Conservation (phyloP, 2,797 vertebrate genomes). For the Calcarius lapponicus region DNA sequence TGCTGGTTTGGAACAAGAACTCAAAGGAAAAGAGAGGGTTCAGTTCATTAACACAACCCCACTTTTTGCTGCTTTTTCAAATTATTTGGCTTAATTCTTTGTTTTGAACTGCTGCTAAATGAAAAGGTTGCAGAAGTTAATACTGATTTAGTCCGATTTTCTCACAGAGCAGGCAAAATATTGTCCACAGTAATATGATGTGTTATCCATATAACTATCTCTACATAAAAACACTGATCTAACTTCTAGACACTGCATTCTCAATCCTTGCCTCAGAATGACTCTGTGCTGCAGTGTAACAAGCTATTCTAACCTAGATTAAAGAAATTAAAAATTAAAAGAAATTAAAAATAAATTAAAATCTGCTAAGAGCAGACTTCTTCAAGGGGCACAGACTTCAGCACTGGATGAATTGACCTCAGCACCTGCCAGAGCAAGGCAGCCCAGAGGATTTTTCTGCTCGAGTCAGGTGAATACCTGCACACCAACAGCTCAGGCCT, state of each 20-base stretch:
- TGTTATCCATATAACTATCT: not conserved
- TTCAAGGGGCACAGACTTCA: not conserved
- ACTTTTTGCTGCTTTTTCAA: not conserved
- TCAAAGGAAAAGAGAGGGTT: not conserved
- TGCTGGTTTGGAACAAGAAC: not conserved
- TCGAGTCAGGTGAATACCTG: not conserved
- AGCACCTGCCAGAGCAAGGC: not conserved
- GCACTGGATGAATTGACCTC: not conserved
- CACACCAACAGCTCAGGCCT: not conserved
- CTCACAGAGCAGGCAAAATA: not conserved
- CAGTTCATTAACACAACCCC: not conserved
- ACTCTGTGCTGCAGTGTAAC: not conserved
- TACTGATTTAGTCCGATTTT: not conserved
- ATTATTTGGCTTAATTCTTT: not conserved
- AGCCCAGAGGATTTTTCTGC: not conserved
- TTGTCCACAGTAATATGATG: not conserved
- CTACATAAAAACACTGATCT: not conserved
- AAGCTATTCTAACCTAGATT: not conserved
- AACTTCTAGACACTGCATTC: not conserved
- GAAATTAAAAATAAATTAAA: too few relatives aligned
- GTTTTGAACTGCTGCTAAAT: not conserved
- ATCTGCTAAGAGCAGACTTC: not conserved
- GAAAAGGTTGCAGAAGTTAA: not conserved
- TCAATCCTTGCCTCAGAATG: not conserved
- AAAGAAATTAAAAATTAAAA: not conserved